phyloP scores from a whole-genome alignment of 2,113 vertebrate genomes.

The Rhombomys opimus region DNA sequence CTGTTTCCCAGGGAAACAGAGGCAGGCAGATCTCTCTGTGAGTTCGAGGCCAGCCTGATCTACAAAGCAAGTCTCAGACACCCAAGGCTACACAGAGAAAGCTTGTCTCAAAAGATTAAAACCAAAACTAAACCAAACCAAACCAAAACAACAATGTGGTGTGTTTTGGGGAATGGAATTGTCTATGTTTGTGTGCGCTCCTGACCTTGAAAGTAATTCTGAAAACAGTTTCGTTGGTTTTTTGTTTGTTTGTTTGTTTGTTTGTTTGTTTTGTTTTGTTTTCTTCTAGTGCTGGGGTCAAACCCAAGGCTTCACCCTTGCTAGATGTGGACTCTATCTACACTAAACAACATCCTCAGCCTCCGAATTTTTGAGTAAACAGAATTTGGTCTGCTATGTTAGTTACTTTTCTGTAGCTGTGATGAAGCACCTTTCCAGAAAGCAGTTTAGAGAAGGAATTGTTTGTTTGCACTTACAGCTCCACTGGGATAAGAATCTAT shows the following conservation, averaged over 20 bases:
- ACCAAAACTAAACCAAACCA: too few species aligned
- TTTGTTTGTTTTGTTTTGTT: too few species aligned
- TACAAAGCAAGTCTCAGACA: too few species aligned
- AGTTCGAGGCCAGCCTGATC: too few species aligned
- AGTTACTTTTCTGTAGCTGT: not conserved
- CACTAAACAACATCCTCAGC: too few species aligned
- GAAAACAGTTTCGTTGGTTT: not conserved
- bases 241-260: too few species aligned
- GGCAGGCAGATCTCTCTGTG: too few species aligned
- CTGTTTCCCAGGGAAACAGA: too few species aligned
- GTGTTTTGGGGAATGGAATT: not conserved
- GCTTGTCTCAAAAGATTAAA: too few species aligned
- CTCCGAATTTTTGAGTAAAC: not conserved
- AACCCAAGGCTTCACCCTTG: not conserved
- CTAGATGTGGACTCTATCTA: not conserved
- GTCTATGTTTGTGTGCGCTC: not conserved
- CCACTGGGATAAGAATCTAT: not conserved
- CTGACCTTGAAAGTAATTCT: slow-evolving; percentile 53
- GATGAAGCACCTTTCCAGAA: not conserved
- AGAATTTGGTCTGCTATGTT: not conserved
- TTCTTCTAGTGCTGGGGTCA: not conserved
- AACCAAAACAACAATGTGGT: too few species aligned
- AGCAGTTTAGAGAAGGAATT: not conserved
- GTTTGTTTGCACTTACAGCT: not conserved
- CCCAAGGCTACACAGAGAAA: too few species aligned